phyloP scores from a whole-genome alignment of 2,888 invertebrate genomes.

The Venustoraphidia nigricollis region DNA sequence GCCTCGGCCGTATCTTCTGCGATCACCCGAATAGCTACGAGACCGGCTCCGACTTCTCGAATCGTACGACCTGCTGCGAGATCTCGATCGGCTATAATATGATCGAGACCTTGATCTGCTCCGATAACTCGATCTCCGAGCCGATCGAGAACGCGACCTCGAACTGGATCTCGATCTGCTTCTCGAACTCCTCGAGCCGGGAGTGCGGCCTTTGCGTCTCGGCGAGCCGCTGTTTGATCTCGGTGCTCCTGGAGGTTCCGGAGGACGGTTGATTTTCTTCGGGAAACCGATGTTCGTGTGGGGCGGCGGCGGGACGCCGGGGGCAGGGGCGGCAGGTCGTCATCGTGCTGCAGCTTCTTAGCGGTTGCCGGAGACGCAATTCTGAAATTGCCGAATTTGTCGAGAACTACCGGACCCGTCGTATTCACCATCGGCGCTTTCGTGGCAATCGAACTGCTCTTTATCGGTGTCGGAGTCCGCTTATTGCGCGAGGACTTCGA shows the following conservation, averaged over 20 bases:
- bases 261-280: conserved; percentile 19
- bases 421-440: conserved; percentile 9
- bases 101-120: conserved; percentile 39
- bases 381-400: conserved; percentile 59
- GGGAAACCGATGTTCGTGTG: conserved; percentile 26
- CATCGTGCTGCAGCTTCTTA: conserved; percentile 29
- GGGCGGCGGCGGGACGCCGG: conserved; percentile 37
- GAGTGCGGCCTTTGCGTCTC: conserved; percentile 48
- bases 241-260: conserved; percentile 29
- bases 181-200: conserved; percentile 38
- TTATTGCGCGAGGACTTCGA: conserved; percentile 18
- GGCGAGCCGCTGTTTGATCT: conserved; percentile 39
- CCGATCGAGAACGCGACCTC: conserved; percentile 31
- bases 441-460: conserved; percentile 15
- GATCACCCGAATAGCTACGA: conserved; percentile 38
- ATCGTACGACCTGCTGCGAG: conserved; percentile 33
- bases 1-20: conserved; percentile 30
- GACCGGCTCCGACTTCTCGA: conserved; percentile 41
- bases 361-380: conserved; percentile 33
- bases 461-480: conserved; percentile 12
- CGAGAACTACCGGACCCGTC: conserved; percentile 45
- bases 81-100: conserved; percentile 37
- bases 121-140: conserved; percentile 16
- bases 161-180: conserved; percentile 29
- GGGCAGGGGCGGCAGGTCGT: conserved; percentile 26